phyloP scores from a whole-genome alignment of 2,797 vertebrate species.

The Scolopax rusticola region DNA sequence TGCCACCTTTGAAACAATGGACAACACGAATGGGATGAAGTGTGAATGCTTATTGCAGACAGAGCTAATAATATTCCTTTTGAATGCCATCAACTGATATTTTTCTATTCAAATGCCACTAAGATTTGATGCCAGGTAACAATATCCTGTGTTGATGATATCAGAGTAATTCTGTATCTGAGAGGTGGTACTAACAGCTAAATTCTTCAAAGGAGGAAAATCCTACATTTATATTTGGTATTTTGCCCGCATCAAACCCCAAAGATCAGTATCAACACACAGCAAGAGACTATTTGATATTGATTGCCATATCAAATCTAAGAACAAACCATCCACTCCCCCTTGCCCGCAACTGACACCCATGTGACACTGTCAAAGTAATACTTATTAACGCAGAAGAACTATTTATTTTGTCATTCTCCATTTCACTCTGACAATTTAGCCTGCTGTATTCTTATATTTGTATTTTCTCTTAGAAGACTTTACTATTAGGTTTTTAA shows the following conservation, averaged over 20 bases:
- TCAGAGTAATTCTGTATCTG: not conserved
- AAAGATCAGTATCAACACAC: not conserved
- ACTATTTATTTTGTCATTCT: not conserved
- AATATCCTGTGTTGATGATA: not conserved
- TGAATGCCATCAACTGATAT: constrained; percentile 68
- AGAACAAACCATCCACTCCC: not conserved
- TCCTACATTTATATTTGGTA: not conserved
- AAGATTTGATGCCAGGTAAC: constrained; percentile 8
- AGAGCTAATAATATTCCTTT: constrained; percentile 69
- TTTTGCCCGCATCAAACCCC: not conserved
- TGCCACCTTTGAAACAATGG: constrained; percentile 70
- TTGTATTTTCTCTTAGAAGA: not conserved
- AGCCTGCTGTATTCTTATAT: not conserved
- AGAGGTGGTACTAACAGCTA: not conserved
- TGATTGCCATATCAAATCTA: not conserved
- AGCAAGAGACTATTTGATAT: not conserved
- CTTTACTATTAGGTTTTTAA: not conserved
- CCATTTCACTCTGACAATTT: not conserved
- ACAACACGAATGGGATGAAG: constrained; percentile 54
- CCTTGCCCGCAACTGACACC: not conserved
- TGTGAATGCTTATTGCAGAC: constrained; percentile 55
- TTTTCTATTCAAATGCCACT: not conserved
- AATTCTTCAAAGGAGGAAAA: not conserved
- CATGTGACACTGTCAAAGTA: not conserved
- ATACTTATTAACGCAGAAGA: not conserved